Evolutionary conservation across 2,113 vertebrate genomes (phyloP).

Genomic region (Polyodon spathula): DNA sequence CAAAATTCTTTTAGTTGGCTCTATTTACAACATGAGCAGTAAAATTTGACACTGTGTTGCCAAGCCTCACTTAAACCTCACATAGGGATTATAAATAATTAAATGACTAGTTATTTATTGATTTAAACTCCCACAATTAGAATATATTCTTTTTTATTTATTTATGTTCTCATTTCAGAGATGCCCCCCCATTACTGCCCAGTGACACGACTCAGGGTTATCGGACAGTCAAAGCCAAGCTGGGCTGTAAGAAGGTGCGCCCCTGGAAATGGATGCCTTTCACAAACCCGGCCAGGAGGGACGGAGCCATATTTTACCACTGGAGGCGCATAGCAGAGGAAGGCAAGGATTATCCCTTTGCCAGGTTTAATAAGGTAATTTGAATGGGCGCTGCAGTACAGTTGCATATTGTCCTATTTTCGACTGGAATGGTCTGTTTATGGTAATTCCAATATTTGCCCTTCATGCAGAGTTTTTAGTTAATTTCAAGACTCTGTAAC

Average conservation of each 20-base stretch:
- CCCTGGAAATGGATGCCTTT: constrained; percentile 99
- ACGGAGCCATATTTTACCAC: constrained; percentile 93
- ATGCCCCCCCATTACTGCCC: constrained; percentile 87
- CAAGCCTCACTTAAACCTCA: too few species aligned
- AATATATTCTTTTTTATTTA: constrained; percentile 5
- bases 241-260: constrained; percentile 93
- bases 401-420: too few species aligned
- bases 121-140: too few species aligned
- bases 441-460: too few species aligned
- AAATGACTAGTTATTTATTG: too few species aligned
- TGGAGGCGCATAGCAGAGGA: constrained; percentile 93
- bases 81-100: too few species aligned
- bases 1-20: background rate
- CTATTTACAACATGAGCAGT: background rate
- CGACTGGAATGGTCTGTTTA: too few species aligned
- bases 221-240: constrained; percentile 91
- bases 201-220: constrained; percentile 96
- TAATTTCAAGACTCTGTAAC: too few species aligned
- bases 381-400: background rate
- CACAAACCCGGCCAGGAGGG: constrained; percentile 87
- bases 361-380: constrained; percentile 92
- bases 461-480: too few species aligned
- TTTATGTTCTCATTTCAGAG: constrained; percentile 47
- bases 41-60: too few species aligned
- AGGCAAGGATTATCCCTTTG: constrained; percentile 95